Base-by-base conservation (phyloP, 1,140 invertebrate species). In the Zaprionus taronus region DNA sequence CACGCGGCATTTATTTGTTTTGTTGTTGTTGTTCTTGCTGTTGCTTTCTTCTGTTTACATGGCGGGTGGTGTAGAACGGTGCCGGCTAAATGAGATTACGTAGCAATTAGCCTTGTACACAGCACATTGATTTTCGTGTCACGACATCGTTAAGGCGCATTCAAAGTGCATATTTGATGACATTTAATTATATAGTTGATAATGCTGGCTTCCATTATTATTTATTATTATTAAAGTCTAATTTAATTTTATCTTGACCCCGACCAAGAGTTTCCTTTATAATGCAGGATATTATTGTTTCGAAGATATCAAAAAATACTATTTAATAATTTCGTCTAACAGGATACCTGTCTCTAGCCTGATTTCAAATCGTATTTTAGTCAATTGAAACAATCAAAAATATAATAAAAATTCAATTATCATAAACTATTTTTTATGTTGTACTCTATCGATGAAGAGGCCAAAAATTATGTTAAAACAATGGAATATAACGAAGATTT, bases 101-200 rank as follows among this genome's bases (percentile, higher is more conserved):
- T 73, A 73, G 71, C 71, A 73, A 53, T 53, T 61, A 73, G 71
- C 66, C 22, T 55, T 60, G 38, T 5, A 68, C 71, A 73, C 55
- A 31, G 34, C 22, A 38, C 60, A 57, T 63, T 31, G 44, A 22
- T 9, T 44, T 44, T 57, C 47, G 61, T 64, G 41, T 34, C 44
- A 63, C 41, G 44, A 63, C 17, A 22, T 22, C 34, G 24, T 22
- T 20, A 41, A 5, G 15, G 38, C 12, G 4, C 12, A 1, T 41
- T 41, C 5, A 15, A 28, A 28, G 26, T 28, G 26, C 26, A 41
- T 5, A 41, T 41, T 41, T 41, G n/a, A 41, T n/a, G 15, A 41
- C 38, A 15, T 49, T 49, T 49, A 20, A 49, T 20, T 49, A 49
- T 49, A 20, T 11, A 49, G 17, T 20, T 49, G 31, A 34, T 11